These are phyloP conservation scores for Conopomorpha cramerella DNA, from an alignment of 1,140 invertebrate species.

Conservation along the genomic window DNA sequence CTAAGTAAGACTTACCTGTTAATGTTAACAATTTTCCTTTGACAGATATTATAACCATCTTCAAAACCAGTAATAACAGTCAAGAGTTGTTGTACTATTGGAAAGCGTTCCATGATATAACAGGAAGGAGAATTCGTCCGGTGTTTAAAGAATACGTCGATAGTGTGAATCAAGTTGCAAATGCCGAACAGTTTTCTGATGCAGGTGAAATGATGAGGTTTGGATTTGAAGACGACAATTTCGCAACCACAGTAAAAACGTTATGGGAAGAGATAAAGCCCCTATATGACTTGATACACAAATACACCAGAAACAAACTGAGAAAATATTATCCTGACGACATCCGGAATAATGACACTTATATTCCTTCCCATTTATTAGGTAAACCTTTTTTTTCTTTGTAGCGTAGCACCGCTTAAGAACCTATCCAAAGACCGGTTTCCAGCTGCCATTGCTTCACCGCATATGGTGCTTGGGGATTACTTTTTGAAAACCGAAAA, in stretches of 20 bases:
- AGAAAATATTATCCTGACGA: constrained; percentile 65
- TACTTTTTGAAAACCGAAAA: too few relatives aligned
- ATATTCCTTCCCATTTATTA: constrained; percentile 83
- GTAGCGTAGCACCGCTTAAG: too few relatives aligned
- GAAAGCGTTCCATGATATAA: constrained; percentile 64
- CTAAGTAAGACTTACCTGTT: too few relatives aligned
- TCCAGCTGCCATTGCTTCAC: too few relatives aligned
- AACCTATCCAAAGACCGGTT: too few relatives aligned
- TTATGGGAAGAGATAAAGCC: constrained; percentile 79
- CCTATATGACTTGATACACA: constrained; percentile 77
- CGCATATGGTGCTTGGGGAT: too few relatives aligned
- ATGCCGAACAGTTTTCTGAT: constrained; percentile 61
- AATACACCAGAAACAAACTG: constrained; percentile 74
- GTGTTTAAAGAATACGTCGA: constrained; percentile 65
- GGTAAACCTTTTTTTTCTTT: too few relatives aligned
- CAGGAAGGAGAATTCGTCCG: constrained; percentile 64
- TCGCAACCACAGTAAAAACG: constrained; percentile 53
- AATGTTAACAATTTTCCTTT: constrained; percentile 3
- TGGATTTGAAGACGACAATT: constrained; percentile 63
- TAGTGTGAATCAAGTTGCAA: constrained; percentile 67
- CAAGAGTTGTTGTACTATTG: constrained; percentile 64
- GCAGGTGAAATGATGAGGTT: constrained; percentile 67
- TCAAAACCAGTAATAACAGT: constrained; percentile 49
- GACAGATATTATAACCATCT: constrained; percentile 39
- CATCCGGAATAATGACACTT: constrained; percentile 63